A percentile compares a stretch with the other conserved stretches of the same genome.
Evolutionary conservation across 2,113 vertebrate genomes (phyloP).

Genomic region (Cottus gobio): DNA sequence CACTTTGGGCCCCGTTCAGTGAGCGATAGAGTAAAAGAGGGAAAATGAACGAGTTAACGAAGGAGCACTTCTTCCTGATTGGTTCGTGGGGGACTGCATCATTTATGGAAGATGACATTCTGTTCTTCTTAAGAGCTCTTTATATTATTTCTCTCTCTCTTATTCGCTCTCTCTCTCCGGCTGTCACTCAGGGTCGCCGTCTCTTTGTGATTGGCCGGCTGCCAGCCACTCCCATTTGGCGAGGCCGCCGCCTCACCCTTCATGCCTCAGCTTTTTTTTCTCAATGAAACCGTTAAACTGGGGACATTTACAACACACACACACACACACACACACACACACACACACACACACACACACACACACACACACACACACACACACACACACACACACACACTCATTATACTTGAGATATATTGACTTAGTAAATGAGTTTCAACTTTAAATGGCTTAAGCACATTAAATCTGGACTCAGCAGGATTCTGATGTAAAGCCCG

Average conservation of each 20-base stretch:
- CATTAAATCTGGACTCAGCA: constrained; percentile 44
- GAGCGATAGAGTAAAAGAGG: not conserved
- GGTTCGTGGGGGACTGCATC: constrained; percentile 28
- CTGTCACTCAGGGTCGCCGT: constrained; percentile 42
- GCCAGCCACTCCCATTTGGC: constrained; percentile 62
- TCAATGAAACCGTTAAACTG: constrained; percentile 70
- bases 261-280: constrained; percentile 63
- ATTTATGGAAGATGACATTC: constrained; percentile 16
- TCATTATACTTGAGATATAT: constrained; percentile 39
- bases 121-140: constrained; percentile 10
- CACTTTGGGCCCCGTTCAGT: not conserved
- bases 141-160: not conserved
- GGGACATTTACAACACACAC: constrained; percentile 46
- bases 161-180: not conserved
- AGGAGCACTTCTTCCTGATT: constrained; percentile 16
- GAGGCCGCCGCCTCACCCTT: constrained; percentile 46
- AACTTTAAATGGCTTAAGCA: constrained; percentile 43
- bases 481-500: constrained; percentile 12
- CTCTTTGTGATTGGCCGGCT: constrained; percentile 63
- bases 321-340: constrained; percentile 20
- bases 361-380: not conserved
- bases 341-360: constrained; percentile 12
- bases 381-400: constrained; percentile 6
- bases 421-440: constrained; percentile 61
- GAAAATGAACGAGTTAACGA: constrained; percentile 13